Percentiles rank a stretch among this genome's conserved stretches.
Conservation (phyloP, 1,140 invertebrate genomes). For the Brachionus calyciflorus region DNA sequence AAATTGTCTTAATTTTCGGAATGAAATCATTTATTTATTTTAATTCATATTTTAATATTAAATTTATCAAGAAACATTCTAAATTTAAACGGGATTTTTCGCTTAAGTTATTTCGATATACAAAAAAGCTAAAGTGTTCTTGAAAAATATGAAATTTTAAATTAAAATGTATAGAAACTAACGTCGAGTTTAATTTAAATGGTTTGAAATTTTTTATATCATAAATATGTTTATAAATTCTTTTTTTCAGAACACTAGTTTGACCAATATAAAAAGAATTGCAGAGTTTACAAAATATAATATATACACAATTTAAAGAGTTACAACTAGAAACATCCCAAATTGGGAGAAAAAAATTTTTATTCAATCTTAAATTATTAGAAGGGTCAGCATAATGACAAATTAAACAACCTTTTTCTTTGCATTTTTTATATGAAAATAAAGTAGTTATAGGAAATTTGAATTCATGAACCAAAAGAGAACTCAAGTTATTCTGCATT, state of each 20-base stretch:
- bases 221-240: conserved; percentile 16
- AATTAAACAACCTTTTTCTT: not conserved
- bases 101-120: too few species aligned
- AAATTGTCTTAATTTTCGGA: too few species aligned
- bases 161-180: too few species aligned
- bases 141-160: too few species aligned
- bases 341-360: conserved; percentile 1
- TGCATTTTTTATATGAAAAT: not conserved
- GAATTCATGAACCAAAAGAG: not conserved
- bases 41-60: not conserved
- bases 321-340: conserved; percentile 9
- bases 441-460: not conserved
- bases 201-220: not conserved
- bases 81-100: too few species aligned
- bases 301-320: conserved; percentile 1
- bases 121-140: too few species aligned
- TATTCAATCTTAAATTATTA: not conserved
- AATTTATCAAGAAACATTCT: too few species aligned
- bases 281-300: not conserved
- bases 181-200: too few species aligned
- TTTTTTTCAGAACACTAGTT: too few species aligned
- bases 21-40: conserved; percentile 11
- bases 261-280: not conserved
- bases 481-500: not conserved
- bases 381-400: not conserved